A percentile compares a stretch with the other conserved stretches of the same genome.
Evolutionary conservation across 30 jellyfish, hydroid and myxozoan species (phyloP).

Genomic region (Sanderia malayensis): DNA sequence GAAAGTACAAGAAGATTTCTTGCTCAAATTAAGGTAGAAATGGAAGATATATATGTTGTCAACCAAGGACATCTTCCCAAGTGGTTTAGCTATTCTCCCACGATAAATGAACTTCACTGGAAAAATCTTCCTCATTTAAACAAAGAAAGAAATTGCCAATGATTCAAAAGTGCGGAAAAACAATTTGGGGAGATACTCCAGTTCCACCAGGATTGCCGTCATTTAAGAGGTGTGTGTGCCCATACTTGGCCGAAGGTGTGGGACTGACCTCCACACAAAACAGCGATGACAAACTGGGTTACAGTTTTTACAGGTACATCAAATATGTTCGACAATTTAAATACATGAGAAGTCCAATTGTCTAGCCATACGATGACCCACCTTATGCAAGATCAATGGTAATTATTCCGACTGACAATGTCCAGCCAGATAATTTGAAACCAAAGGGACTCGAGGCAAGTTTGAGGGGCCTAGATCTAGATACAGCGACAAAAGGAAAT

Average conservation of each 20-base stretch:
- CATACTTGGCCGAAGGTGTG: constrained; percentile 11
- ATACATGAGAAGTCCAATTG: not conserved
- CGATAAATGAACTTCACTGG: too few relatives aligned
- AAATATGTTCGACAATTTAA: not conserved
- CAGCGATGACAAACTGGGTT: not conserved
- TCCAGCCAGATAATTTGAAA: constrained; percentile 1
- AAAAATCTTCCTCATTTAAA: not conserved
- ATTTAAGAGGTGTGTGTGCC: constrained; percentile 15
- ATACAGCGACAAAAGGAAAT: constrained; percentile 9
- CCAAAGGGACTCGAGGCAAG: not conserved
- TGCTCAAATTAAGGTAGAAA: constrained; percentile 5
- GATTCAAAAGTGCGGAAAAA: constrained; percentile 9
- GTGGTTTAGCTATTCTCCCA: too few relatives aligned
- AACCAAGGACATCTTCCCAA: constrained; percentile 31
- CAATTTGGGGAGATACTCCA: not conserved
- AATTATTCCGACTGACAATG: constrained; percentile 25
- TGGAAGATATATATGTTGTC: constrained; percentile 21
- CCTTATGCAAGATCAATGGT: constrained; percentile 20
- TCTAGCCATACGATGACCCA: too few relatives aligned
- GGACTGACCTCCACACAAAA: not conserved
- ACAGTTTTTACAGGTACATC: constrained; percentile 23
- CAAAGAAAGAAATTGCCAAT: not conserved
- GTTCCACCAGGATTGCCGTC: not conserved
- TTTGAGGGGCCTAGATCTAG: constrained; percentile 16
- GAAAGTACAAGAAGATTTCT: not conserved